Base-by-base conservation (phyloP, 2,888 invertebrate genomes). In the Euproctis similis region DNA sequence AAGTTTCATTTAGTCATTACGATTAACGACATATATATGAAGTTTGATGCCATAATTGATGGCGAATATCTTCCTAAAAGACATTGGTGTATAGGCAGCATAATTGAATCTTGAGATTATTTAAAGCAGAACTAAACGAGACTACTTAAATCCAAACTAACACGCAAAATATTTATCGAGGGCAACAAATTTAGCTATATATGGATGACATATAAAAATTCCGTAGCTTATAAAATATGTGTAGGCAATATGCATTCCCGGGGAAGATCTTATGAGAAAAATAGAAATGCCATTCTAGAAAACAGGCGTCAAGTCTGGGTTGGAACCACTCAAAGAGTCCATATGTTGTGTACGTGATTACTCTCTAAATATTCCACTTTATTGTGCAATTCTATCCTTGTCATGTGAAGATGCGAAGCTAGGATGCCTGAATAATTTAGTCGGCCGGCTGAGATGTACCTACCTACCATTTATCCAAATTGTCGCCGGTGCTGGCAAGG, bases 381-480 rank as follows among this genome's bases (percentile, higher is more conserved):
- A 14, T 74, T 68, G 71, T 68, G 56, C 75, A 76, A 70, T 75
- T 62, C 67, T 67, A 61, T 73, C 62, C 67, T 70, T 71, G 75
- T 73, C 75, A 69, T 60, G 65, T 55, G 61, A 70, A 71, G 68
- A 70, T 69, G 62, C 60, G 61, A 65, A 66, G 66, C 62, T 53
- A 65, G 61, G 60, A 48, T 48, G 45, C 42, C 49, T 80, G 75
- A 81, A 81, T 82, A 71, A 78, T 81, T 76, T 70, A 82, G 63
- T 45, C 42, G 56, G 70, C 52, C 57, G 75, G 58, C 68, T 21
- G 21, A 60, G 58, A 55, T 68, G 67, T 19, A 8, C 4, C n/a
- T 17, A 70, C 71, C 62, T 64, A 72, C 72, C 75, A 78, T 81
- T 80, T 80, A 77, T 77, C 72, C 70, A 76, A 78, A 81, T 78